phyloP scores from a whole-genome alignment of 2,113 vertebrate genomes.

The Candoia aspera region DNA sequence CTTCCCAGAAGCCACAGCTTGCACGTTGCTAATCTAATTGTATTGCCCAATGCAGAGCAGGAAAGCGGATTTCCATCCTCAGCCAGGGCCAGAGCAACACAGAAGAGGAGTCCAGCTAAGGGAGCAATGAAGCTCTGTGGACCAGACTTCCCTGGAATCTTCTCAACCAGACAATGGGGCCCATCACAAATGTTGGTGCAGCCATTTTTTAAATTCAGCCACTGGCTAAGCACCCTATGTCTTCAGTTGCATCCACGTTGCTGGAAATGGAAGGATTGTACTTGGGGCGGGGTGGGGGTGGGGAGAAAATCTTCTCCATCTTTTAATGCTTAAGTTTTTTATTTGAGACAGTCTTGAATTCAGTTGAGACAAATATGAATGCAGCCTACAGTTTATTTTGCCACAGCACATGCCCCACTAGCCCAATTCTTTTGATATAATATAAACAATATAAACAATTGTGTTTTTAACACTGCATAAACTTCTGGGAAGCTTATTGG shows the following conservation, averaged over 20 bases:
- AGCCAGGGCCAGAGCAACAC: background rate
- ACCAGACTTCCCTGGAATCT: background rate
- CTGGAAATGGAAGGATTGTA: background rate
- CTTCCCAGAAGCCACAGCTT: background rate
- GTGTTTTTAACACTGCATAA: conserved; percentile 8
- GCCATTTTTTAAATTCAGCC: background rate
- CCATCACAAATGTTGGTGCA: background rate
- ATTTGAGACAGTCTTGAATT: conserved; percentile 13
- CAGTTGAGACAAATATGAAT: conserved; percentile 27
- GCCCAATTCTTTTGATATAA: conserved; percentile 38
- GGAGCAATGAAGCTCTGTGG: too few species aligned
- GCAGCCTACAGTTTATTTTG: conserved; percentile 25
- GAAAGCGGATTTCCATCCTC: background rate
- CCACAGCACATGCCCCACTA: conserved; percentile 13
- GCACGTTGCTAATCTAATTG: background rate
- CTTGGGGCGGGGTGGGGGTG: too few species aligned
- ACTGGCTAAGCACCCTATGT: background rate
- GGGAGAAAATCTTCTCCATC: background rate
- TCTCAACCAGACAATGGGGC: background rate
- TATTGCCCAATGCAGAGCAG: background rate
- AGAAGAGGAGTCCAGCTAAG: background rate
- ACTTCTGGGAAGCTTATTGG: conserved; percentile 30
- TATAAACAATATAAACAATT: conserved; percentile 1
- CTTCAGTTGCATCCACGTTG: background rate
- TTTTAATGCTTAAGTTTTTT: conserved; percentile 9